Conservation (phyloP, 2,113 vertebrate genomes). For the Clupea harengus region DNA sequence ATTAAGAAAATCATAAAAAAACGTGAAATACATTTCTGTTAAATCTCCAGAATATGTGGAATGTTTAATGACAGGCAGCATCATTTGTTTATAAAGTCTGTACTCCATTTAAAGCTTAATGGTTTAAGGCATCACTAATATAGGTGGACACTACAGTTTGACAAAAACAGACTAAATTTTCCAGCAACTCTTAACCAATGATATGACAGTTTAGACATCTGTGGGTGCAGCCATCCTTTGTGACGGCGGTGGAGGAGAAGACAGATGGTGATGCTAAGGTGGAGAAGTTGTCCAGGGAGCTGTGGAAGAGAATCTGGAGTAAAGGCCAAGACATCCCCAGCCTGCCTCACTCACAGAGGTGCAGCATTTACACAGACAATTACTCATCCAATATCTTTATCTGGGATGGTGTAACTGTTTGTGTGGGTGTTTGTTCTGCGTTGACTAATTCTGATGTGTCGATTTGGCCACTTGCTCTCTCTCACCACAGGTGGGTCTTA, state of each 20-base stretch:
- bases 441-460: neutral
- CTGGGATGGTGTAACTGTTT: neutral
- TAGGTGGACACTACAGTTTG: no score
- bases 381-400: neutral
- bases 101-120: no score
- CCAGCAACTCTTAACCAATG: no score
- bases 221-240: constrained; percentile 74
- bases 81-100: no score
- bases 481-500: neutral
- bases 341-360: no score
- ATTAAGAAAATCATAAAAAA: no score
- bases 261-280: constrained; percentile 54
- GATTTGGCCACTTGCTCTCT: neutral
- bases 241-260: constrained; percentile 71
- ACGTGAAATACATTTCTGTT: no score
- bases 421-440: neutral
- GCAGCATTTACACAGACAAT: neutral
- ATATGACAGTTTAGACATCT: no score
- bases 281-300: constrained; percentile 78
- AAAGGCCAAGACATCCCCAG: constrained; percentile 78
- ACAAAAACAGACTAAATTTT: no score
- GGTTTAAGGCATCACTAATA: no score
- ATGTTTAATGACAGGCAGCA: no score
- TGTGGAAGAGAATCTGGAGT: constrained; percentile 83
- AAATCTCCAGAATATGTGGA: no score